phyloP scores from a whole-genome alignment of 1,140 invertebrate species.

The Drosophila pallidifrons region DNA sequence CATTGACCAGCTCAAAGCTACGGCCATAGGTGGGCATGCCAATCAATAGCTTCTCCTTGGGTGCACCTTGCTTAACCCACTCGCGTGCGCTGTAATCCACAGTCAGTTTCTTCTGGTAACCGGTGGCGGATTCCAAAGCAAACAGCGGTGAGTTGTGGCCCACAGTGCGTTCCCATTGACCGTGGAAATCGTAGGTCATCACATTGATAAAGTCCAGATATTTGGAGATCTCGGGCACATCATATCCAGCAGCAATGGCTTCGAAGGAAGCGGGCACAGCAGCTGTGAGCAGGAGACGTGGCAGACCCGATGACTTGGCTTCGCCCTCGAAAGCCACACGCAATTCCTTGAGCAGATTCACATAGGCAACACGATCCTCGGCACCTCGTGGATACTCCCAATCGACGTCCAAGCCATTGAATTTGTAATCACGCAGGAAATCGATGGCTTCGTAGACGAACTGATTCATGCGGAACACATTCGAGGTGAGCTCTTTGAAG shows the following conservation, averaged over 20 bases:
- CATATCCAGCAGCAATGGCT: conserved; percentile 96
- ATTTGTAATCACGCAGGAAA: conserved; percentile 95
- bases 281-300: conserved; percentile 93
- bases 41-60: conserved; percentile 97
- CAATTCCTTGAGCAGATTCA: conserved; percentile 91
- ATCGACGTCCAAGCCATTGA: conserved; percentile 96
- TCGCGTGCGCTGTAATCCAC: conserved; percentile 96
- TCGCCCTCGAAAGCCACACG: conserved; percentile 96
- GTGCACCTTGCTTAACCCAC: conserved; percentile 97
- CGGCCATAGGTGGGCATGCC: conserved; percentile 98
- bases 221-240: conserved; percentile 97
- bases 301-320: conserved; percentile 91
- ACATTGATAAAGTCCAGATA: conserved; percentile 97
- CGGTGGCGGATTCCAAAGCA: conserved; percentile 94
- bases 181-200: conserved; percentile 98
- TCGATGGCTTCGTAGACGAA: conserved; percentile 97
- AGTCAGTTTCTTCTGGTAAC: conserved; percentile 95
- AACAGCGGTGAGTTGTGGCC: conserved; percentile 96
- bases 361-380: conserved; percentile 93
- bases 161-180: conserved; percentile 96
- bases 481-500: conserved; percentile 96
- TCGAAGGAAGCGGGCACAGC: conserved; percentile 97
- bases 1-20: conserved; percentile 96
- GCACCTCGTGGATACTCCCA: conserved; percentile 98
- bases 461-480: conserved; percentile 96